Conservation (phyloP, 2,113 vertebrate species). For the Hyla sarda region DNA sequence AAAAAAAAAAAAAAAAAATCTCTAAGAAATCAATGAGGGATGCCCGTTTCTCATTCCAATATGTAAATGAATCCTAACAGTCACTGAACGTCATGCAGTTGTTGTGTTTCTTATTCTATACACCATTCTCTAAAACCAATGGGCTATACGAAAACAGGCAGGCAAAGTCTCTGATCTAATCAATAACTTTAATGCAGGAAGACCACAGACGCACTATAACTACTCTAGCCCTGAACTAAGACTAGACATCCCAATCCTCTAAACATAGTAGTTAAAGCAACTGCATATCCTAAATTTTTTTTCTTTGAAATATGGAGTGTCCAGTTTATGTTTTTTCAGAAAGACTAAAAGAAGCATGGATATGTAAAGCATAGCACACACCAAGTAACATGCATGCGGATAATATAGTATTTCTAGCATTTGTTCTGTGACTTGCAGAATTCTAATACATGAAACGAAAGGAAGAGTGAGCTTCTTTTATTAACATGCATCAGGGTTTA, state of each 20-base stretch:
- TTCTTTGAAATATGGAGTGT: not conserved
- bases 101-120: not conserved
- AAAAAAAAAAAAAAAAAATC: too few species aligned
- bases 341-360: not conserved
- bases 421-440: conserved; percentile 8
- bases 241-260: not conserved
- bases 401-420: not conserved
- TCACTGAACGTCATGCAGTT: not conserved
- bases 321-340: not conserved
- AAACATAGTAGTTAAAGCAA: not conserved
- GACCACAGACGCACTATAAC: not conserved
- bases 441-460: not conserved
- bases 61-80: not conserved
- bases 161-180: too few species aligned
- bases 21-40: not conserved
- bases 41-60: not conserved
- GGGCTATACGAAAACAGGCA: not conserved
- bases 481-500: conserved; percentile 34
- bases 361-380: not conserved
- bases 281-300: not conserved
- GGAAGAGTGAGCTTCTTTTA: conserved; percentile 13
- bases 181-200: not conserved
- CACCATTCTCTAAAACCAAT: not conserved
- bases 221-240: not conserved
- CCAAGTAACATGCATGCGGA: not conserved